A percentile compares a stretch with the other conserved stretches of the same genome.
Conservation (phyloP, 2,797 vertebrate species). For the Muscicapa striata region DNA sequence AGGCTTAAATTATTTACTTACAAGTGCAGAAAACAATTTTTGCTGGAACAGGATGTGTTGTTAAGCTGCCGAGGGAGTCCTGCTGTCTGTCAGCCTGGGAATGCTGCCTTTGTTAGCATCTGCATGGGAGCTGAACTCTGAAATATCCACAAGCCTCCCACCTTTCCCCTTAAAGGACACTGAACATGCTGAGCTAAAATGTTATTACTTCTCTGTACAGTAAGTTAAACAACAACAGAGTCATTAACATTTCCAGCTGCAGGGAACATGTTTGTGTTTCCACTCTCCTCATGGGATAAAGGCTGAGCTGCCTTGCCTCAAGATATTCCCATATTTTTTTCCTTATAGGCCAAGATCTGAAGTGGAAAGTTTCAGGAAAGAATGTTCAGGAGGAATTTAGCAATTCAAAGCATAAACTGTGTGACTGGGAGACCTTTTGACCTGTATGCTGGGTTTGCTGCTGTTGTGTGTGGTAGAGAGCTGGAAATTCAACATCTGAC, state of each 20-base stretch:
- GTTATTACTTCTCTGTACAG: slow-evolving; percentile 20
- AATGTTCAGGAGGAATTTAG: neutral
- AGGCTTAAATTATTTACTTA: slow-evolving; percentile 21
- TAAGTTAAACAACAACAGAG: slow-evolving; percentile 25
- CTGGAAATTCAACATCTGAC: neutral
- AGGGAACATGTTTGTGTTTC: slow-evolving; percentile 32
- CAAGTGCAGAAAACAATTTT: neutral
- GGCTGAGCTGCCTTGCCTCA: neutral
- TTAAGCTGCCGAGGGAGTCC: neutral
- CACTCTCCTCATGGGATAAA: neutral
- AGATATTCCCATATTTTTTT: neutral
- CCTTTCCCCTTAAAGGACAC: slow-evolving; percentile 42
- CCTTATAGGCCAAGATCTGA: neutral
- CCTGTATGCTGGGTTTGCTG: neutral
- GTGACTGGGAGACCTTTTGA: neutral
- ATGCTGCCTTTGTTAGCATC: slow-evolving; percentile 22
- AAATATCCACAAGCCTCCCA: slow-evolving; percentile 50
- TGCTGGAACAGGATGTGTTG: slow-evolving; percentile 18
- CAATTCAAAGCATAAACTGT: neutral
- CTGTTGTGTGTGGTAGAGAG: neutral
- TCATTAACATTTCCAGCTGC: slow-evolving; percentile 29
- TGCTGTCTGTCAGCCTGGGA: slow-evolving; percentile 36
- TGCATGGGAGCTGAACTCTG: slow-evolving; percentile 30
- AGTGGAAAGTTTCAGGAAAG: slow-evolving; percentile 27
- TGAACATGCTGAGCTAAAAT: slow-evolving; percentile 25